A percentile compares a stretch with the other conserved stretches of the same genome.
Conservation (phyloP, 2,888 invertebrate species). For the Parnassius orleans region DNA sequence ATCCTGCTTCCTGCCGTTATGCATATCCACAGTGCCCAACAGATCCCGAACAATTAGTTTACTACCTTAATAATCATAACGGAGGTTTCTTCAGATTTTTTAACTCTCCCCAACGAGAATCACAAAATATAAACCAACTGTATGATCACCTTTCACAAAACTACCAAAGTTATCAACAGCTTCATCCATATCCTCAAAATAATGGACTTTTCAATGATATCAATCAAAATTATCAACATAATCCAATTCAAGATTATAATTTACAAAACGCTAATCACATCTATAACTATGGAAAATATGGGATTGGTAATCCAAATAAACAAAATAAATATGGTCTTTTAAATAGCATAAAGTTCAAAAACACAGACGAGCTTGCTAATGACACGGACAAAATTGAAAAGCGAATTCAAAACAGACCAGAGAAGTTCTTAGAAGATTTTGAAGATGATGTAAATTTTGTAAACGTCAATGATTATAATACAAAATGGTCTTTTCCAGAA, state of each 20-base stretch:
- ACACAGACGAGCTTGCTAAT: conserved; percentile 25
- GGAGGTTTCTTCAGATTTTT: conserved; percentile 93
- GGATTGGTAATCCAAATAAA: conserved; percentile 42
- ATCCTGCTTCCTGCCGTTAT: conserved; percentile 79
- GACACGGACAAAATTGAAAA: conserved; percentile 44
- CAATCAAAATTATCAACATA: conserved; percentile 25
- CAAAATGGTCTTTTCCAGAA: conserved; percentile 58
- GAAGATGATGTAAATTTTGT: conserved; percentile 32
- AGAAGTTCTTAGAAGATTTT: conserved; percentile 28
- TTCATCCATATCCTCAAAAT: conserved; percentile 27
- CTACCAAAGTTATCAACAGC: conserved; percentile 36
- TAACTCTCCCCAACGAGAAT: conserved; percentile 65
- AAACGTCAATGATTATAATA: conserved; percentile 31
- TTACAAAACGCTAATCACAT: conserved; percentile 30
- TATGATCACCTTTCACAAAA: conserved; percentile 54
- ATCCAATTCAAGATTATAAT: background rate
- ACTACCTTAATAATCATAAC: conserved; percentile 91
- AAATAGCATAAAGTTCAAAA: conserved; percentile 38
- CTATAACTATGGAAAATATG: conserved; percentile 20
- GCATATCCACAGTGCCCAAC: conserved; percentile 88
- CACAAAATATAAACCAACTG: conserved; percentile 62
- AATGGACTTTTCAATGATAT: conserved; percentile 27
- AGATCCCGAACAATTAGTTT: conserved; percentile 85
- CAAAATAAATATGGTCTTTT: conserved; percentile 36
- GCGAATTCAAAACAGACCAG: conserved; percentile 60